Evolutionary conservation across 35 echinoderm and acorn worm species (phyloP), one percentile per base, ranked within the genome.

Genomic region (Lytechinus pictus): DNA sequence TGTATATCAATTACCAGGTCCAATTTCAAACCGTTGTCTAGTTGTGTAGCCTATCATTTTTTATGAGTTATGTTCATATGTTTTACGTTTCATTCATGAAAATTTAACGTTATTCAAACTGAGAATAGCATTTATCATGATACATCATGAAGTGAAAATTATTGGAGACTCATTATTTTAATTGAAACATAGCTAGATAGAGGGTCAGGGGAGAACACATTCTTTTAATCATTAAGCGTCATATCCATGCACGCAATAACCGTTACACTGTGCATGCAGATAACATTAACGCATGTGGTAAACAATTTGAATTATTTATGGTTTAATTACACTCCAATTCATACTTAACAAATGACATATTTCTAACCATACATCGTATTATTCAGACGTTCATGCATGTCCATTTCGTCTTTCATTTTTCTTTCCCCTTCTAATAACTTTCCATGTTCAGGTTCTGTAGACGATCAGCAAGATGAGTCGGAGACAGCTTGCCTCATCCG

Each of bases 401-500:
- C 27, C 28, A 54, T 16, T 79, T 7, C 27, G 16, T 90, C 28
- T 14, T 90, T 53, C 88, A 90, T 54, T 54, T 90, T 54, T 8
- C 14, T 90, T 54, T 8, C 14, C 28, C 86, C 27, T 88, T 93
- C 29, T 93, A 54, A 53, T 44, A 53, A 93, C 52, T 28, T 55
- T 27, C 55, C 13, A 93, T 27, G 8, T 57, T 53, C 92, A 93
- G 92, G 92, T 57, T 93, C 92, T 16, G 92, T 93, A 33, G 92
- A 93, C 11, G 92, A 90, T 12, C 28, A 54, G 24, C 92, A 93
- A 27, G 92, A 93, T 27, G 92, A 93, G 53, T 93, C 92, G 4
- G 92, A 93, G 54, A 93, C 92, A 93, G 92, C 92, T 57, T 93
- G 92, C 92, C 92, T 93, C 9, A 93, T 93, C 92, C 52, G 92